Evolutionary conservation across 2,888 invertebrate genomes (phyloP).

Genomic region (Horisme vitalbata): DNA sequence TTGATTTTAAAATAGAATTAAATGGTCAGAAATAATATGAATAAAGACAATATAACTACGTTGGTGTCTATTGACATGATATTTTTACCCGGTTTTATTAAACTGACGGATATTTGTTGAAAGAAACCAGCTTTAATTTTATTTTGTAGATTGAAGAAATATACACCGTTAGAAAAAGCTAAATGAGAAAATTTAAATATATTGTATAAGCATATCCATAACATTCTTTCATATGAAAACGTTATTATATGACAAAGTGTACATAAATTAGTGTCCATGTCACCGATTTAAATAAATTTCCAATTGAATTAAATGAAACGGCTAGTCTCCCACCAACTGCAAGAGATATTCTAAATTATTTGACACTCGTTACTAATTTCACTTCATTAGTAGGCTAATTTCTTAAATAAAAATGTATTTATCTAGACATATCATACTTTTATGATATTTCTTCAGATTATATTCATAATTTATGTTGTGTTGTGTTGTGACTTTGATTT

Average conservation of each 20-base stretch:
- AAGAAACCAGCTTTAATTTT: too few species aligned
- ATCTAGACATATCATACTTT: slow-evolving; percentile 19
- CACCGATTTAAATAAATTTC: slow-evolving; percentile 52
- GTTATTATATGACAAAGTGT: slow-evolving; percentile 25
- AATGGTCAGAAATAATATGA: too few species aligned
- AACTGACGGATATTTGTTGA: too few species aligned
- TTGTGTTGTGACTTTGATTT: background rate
- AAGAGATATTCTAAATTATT: slow-evolving; percentile 45
- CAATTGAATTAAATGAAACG: slow-evolving; percentile 41
- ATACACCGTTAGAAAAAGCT: too few species aligned
- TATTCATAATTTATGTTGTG: background rate
- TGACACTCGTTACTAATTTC: slow-evolving; percentile 36
- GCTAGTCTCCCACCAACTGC: slow-evolving; percentile 34
- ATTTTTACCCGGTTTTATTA: too few species aligned
- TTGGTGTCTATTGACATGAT: too few species aligned
- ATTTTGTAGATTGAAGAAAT: too few species aligned
- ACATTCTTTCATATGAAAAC: slow-evolving; percentile 30
- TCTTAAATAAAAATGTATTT: slow-evolving; percentile 17
- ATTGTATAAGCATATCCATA: slow-evolving; percentile 30
- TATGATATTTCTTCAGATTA: slow-evolving; percentile 12
- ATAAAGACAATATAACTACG: too few species aligned
- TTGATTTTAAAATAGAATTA: too few species aligned
- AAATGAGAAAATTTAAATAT: too few species aligned
- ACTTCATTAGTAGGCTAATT: slow-evolving; percentile 30
- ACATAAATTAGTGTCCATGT: slow-evolving; percentile 34